phyloP scores from a whole-genome alignment of 2,888 invertebrate species.

The Macaria liturata region DNA sequence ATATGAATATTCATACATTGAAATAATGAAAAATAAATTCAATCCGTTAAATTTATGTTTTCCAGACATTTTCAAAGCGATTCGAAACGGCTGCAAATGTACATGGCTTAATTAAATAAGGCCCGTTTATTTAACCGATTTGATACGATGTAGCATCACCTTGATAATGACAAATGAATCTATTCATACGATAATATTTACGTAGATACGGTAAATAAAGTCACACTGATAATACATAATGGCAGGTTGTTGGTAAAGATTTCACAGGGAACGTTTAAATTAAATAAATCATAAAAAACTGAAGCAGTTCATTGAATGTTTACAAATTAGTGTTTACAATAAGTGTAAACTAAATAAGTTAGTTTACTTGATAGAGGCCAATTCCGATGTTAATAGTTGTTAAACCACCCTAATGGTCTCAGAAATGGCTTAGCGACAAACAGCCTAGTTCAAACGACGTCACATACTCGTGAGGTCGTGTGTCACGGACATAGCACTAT shows the following conservation, averaged over 20 bases:
- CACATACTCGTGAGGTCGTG: constrained; percentile 36
- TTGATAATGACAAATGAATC: constrained; percentile 34
- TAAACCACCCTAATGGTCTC: too few species aligned
- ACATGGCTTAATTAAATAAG: constrained; percentile 14
- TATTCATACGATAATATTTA: constrained; percentile 28
- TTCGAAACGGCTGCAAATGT: constrained; percentile 20
- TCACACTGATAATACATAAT: background rate
- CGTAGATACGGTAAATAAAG: constrained; percentile 21
- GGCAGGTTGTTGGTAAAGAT: too few species aligned
- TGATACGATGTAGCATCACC: constrained; percentile 30
- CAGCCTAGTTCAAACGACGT: constrained; percentile 8
- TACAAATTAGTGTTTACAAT: too few species aligned
- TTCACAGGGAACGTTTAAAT: too few species aligned
- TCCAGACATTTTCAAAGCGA: constrained; percentile 10
- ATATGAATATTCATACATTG: constrained; percentile 3
- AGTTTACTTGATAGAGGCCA: too few species aligned
- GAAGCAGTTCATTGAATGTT: too few species aligned
- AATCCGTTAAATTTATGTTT: constrained; percentile 13
- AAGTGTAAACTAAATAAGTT: too few species aligned
- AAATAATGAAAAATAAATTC: constrained; percentile 4
- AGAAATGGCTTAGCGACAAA: too few species aligned
- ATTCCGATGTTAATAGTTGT: too few species aligned
- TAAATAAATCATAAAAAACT: too few species aligned
- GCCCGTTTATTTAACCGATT: constrained; percentile 26
- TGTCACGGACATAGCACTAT: constrained; percentile 36